A percentile compares a stretch with the other conserved stretches of the same genome.
phyloP scores from a whole-genome alignment of 2,113 vertebrate genomes.

The Merops nubicus region DNA sequence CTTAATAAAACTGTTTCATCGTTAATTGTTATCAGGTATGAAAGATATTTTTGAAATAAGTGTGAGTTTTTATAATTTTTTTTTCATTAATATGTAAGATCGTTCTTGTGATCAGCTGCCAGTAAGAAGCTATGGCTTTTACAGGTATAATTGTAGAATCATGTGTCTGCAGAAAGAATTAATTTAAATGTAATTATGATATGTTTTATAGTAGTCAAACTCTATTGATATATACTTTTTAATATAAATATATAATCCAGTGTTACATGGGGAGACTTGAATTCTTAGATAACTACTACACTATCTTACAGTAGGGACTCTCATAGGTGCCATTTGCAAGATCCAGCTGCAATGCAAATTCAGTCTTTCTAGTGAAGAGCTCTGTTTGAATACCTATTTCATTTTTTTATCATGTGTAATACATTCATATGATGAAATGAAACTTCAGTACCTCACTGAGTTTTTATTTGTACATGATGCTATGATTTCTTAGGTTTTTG shows the following conservation, averaged over 20 bases:
- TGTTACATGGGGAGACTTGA: not conserved
- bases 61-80: not conserved
- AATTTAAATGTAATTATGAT: not conserved
- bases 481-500: not conserved
- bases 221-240: not conserved
- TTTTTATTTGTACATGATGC: not conserved
- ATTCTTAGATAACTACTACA: not conserved
- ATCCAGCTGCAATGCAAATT: not conserved
- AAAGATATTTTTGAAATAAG: slow-evolving; percentile 36
- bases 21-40: slow-evolving; percentile 92
- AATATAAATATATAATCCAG: not conserved
- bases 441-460: not conserved
- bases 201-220: not conserved
- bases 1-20: slow-evolving; percentile 92
- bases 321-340: not conserved
- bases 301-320: not conserved
- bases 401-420: not conserved
- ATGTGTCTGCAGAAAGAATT: not conserved
- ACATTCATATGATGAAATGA: not conserved
- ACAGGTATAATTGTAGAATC: not conserved
- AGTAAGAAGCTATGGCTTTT: not conserved
- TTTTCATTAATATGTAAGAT: not conserved
- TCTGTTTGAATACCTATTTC: not conserved
- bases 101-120: not conserved
- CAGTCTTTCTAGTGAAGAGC: not conserved